Base-by-base conservation (phyloP, 2,113 vertebrate genomes). In the Aphyosemion australe region DNA sequence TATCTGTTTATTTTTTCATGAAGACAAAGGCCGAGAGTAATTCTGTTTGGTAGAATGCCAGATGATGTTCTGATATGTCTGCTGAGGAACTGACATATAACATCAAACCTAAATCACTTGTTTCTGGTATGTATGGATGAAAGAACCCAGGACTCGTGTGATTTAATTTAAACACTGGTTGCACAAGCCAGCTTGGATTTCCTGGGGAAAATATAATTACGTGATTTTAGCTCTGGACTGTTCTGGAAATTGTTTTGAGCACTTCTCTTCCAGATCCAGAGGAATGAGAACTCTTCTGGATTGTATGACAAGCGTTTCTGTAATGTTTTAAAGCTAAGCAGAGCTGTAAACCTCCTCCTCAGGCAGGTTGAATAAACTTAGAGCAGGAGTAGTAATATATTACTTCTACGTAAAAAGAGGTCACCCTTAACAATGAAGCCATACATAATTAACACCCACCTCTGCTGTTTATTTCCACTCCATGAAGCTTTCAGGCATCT, bases 21-120 rank as follows among this genome's bases (percentile, higher is more conserved):
- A 42, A 32, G 45, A 57, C 16, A 1, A 55, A 59, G 53, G 26
- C 47, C 21, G 60, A 55, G 37, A 69, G 20, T 62, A 74, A 79
- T 83, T 60, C 74, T 46, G 20, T 69, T 65, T 64, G 56, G 67
- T 19, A 10, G 32, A 5, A 49, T 18, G 32, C 52, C 72, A 78
- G 43, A 81, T 68, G 52, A 20, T 68, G 53, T 21, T 15, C 46
- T 70, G 51, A 65, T 49, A 39, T 74, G 19, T 46, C 8, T 21
- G 50, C 32, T 45, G 32, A 32, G 46, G 20, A 42, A 49, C 49
- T 39, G 56, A 64, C 66, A 54, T 20, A 8, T 39, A 47, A 45
- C 37, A 58, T 63, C 45, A 42, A 46, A 61, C 54, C 26, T 21
- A 15, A 75, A 65, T 32, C 34, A 39, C 8, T 42, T 12, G 20